Base-by-base conservation (phyloP, 2,797 vertebrate genomes). In the Acanthornis magna region DNA sequence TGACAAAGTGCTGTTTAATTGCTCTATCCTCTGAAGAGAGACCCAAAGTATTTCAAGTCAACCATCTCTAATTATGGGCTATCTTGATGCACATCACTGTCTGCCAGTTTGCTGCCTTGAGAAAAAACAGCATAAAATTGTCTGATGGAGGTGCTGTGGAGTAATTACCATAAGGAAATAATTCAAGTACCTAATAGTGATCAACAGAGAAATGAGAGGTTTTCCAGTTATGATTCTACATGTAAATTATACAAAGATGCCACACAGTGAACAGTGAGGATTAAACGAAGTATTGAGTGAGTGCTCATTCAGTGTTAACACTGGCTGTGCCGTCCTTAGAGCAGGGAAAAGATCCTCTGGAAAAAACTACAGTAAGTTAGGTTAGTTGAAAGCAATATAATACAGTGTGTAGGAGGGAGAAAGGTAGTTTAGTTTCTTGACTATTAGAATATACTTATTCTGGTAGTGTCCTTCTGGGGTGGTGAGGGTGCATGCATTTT, bases 1-100 rank as follows among this genome's bases (percentile, higher is more conserved):
- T 96, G 90, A 96, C 93, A 91, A 96, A 95, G 93, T 93, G 94
- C 88, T 94, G 85, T 87, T 94, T 95, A 95, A 94, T 95, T 95
- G 95, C 89, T 95, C 63, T 93, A 65, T 92, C 87, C 82, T 96
- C 93, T 92, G 85, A 95, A 95, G 96, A 96, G 88, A 73, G 83
- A 91, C 85, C 88, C 70, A 48, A 95, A 90, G 90, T 82, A 90
- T 90, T 85, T 95, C 47, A 94, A 94, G 83, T 91, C 83, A 91
- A 85, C 77, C 80, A 43, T 94, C 80, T 86, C 80, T 93, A 96
- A 95, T 87, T 93, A 90, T 3, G 10, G 43, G 48, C 66, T 82
- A 40, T 82, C 80, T 58, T 85, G 80, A 84, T 91, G 67, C 80
- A 40, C 48, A 42, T 84, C 45, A 13, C 66, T 94, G 55, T 90